Conservation (phyloP, 2,113 vertebrate species). For the Notarius lentiginosus region DNA sequence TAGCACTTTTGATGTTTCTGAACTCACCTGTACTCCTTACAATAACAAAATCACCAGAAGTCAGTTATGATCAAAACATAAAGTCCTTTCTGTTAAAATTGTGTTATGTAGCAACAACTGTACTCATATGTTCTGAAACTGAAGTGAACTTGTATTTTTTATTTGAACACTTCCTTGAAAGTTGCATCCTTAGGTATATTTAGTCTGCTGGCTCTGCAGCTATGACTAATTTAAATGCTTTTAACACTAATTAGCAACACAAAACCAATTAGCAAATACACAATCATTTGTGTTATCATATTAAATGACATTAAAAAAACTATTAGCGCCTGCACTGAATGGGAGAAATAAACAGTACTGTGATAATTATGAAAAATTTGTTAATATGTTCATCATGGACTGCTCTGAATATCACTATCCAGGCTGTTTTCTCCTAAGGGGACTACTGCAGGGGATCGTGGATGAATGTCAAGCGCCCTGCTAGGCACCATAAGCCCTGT, state of each 20-base stretch:
- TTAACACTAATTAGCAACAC: conserved; percentile 22
- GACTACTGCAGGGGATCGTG: neutral
- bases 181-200: neutral
- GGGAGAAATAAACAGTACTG: conserved; percentile 15
- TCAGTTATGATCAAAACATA: too few relatives aligned
- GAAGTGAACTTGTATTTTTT: neutral
- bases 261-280: conserved; percentile 8
- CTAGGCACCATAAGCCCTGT: neutral
- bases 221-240: neutral
- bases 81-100: too few relatives aligned
- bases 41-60: too few relatives aligned
- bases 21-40: too few relatives aligned
- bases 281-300: conserved; percentile 6
- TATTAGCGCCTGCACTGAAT: neutral
- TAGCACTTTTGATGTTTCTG: neutral
- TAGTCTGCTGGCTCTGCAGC: neutral
- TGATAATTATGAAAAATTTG: conserved; percentile 8
- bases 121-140: neutral
- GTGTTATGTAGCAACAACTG: too few relatives aligned
- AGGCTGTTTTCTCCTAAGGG: neutral
- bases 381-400: conserved; percentile 10
- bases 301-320: conserved; percentile 12
- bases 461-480: neutral
- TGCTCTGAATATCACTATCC: neutral
- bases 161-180: neutral